These are phyloP conservation scores for Sceloporus undulatus DNA, from an alignment of 2,113 vertebrate genomes.

Conservation along the genomic window DNA sequence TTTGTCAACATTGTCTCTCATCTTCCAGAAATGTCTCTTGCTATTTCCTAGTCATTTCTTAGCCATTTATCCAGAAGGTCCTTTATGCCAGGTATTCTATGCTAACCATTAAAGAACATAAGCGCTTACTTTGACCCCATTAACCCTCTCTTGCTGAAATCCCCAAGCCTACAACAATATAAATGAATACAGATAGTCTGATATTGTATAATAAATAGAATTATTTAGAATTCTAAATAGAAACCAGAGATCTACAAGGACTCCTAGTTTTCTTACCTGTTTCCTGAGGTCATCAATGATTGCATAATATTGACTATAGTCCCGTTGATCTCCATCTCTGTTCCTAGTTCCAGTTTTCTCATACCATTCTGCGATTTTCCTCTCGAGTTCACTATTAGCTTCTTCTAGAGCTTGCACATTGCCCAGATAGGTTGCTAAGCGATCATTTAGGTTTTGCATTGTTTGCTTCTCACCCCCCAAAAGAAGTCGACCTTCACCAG, in stretches of 20 bases:
- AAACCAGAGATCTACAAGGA: too few species aligned
- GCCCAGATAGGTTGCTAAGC: conserved; percentile 81
- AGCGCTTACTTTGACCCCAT: neutral
- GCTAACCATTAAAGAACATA: neutral
- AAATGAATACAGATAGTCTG: neutral
- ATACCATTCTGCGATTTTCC: conserved; percentile 83
- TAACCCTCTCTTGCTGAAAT: neutral
- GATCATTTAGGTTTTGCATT: conserved; percentile 85
- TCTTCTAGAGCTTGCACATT: conserved; percentile 80
- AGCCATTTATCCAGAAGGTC: too few species aligned
- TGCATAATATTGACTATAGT: conserved; percentile 76
- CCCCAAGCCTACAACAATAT: too few species aligned
- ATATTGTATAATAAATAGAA: neutral
- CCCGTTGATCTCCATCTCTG: conserved; percentile 49
- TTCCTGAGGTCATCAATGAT: conserved; percentile 79
- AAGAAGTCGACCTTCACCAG: conserved; percentile 69
- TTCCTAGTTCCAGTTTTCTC: conserved; percentile 76
- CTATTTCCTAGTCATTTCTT: too few species aligned
- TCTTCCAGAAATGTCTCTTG: too few species aligned
- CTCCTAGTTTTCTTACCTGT: conserved; percentile 67
- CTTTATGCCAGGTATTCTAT: too few species aligned
- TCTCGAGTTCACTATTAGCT: conserved; percentile 78
- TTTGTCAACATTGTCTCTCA: too few species aligned
- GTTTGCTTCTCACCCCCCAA: conserved; percentile 80
- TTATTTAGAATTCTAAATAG: neutral